These are phyloP conservation scores for Acanthosoma haemorrhoidale DNA, from an alignment of 2,888 invertebrate genomes.

Conservation along the genomic window DNA sequence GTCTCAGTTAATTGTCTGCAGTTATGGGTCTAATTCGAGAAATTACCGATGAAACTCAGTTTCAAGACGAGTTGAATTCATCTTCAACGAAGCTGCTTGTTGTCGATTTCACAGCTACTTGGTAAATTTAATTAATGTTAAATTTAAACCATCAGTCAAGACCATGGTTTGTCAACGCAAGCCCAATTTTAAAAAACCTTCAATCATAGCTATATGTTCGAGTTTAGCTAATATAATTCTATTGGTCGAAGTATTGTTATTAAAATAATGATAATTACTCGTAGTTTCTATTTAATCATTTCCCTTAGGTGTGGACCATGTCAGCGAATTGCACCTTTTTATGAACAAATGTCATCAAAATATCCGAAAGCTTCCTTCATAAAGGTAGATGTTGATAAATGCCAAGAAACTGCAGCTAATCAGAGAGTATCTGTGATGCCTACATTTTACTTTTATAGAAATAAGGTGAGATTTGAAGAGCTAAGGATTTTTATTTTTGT, in stretches of 20 bases:
- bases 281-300: conserved; percentile 5
- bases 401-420: conserved; percentile 76
- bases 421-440: conserved; percentile 96
- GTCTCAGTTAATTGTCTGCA: neutral
- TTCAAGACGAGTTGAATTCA: conserved; percentile 71
- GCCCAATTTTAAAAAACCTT: neutral
- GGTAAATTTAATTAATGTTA: conserved; percentile 55
- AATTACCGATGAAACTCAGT: conserved; percentile 72
- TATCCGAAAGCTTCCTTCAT: conserved; percentile 85
- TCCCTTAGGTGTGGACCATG: conserved; percentile 90
- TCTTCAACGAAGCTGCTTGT: conserved; percentile 86
- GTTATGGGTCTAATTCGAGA: conserved; percentile 43
- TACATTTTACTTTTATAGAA: conserved; percentile 92
- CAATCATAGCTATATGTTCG: neutral
- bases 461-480: conserved; percentile 52
- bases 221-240: no score
- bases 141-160: no score
- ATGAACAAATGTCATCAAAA: conserved; percentile 79
- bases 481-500: neutral
- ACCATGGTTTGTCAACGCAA: no score
- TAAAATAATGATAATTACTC: no score
- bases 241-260: no score
- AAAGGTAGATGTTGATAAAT: conserved; percentile 93
- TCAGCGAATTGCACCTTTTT: conserved; percentile 85
- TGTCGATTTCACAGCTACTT: conserved; percentile 90